A percentile compares a stretch with the other conserved stretches of the same genome.
Conservation (phyloP, 2,888 invertebrate genomes). For the Corythucha ciliata region DNA sequence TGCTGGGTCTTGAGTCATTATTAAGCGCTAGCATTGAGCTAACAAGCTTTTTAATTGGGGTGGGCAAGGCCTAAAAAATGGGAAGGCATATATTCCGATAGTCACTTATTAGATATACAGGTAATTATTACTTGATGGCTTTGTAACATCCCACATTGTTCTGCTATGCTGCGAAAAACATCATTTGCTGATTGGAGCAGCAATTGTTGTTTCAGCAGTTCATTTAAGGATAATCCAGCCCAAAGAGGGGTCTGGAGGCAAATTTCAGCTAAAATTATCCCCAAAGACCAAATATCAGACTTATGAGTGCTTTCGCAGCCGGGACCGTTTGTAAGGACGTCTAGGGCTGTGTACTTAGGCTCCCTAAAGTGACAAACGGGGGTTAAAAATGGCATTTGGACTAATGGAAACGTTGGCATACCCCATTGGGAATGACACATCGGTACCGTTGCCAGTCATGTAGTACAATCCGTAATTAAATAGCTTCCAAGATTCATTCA, state of each 20-base stretch:
- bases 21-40: slow-evolving; percentile 62
- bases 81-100: background rate
- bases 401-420: too few relatives aligned
- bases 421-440: slow-evolving; percentile 83
- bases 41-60: slow-evolving; percentile 52
- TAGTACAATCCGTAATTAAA: slow-evolving; percentile 89
- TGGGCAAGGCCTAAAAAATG: slow-evolving; percentile 49
- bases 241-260: slow-evolving; percentile 61
- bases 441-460: slow-evolving; percentile 77
- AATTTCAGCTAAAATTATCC: slow-evolving; percentile 78
- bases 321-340: slow-evolving; percentile 61
- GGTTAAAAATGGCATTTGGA: slow-evolving; percentile 17
- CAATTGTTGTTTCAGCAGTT: slow-evolving; percentile 62
- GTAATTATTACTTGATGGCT: slow-evolving; percentile 49
- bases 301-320: slow-evolving; percentile 51
- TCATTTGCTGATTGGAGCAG: slow-evolving; percentile 47
- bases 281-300: slow-evolving; percentile 88
- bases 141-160: slow-evolving; percentile 64
- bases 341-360: slow-evolving; percentile 72
- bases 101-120: background rate
- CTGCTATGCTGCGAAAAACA: slow-evolving; percentile 61
- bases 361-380: slow-evolving; percentile 45
- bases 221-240: slow-evolving; percentile 52
- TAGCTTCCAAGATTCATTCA: slow-evolving; percentile 60
- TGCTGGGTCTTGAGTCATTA: slow-evolving; percentile 53